Evolutionary conservation across 64 coral and sea anemone species (phyloP), one percentile per base, ranked within the genome.

Genomic region (Montipora foliosa): DNA sequence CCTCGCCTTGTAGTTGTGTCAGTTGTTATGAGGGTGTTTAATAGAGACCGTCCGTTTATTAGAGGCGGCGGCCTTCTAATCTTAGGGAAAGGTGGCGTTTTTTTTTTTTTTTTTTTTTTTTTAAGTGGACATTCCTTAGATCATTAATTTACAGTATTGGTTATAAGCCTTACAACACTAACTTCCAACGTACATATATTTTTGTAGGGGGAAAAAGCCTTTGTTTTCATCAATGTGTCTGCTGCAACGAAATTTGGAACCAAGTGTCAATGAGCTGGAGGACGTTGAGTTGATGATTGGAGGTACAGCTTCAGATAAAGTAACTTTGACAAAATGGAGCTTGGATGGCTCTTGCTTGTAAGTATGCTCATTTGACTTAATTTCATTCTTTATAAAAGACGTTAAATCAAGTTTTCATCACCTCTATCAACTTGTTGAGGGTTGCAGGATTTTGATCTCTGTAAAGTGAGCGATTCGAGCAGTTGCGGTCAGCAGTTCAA

Each of bases 201-300:
- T 24, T 20, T 24, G 49, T 25, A 71, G 82, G 73, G 20, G 10
- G 24, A 84, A 74, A 19, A 48, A n/a, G 11, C 11, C 19, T 17
- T 16, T 19, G 8, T 62, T 92, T 86, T 83, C 58, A 20, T 61
- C 90, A 0, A 92, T 92, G 90, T 85, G 90, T 67, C 37, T 86
- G 13, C 58, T 92, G 49, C 45, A 67, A 66, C 53, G 73, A 5
- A 29, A 46, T 15, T 17, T 4, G 17, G 24, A 37, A 20, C 74
- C 45, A 15, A 50, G 1, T 3, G 7, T 1, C 57, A 50, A 4
- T 25, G 5, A 81, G 17, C 68, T 0, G 15, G 5, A 81, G 17
- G 37, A 85, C 14, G 71, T 92, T 11, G 90, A 62, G 24, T 69
- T 85, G 47, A 81, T 78, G 29, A 76, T 92, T 49, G 90, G 25